Evolutionary conservation across 2,797 vertebrate species (phyloP).

Genomic region (Rhodeus uyekii): DNA sequence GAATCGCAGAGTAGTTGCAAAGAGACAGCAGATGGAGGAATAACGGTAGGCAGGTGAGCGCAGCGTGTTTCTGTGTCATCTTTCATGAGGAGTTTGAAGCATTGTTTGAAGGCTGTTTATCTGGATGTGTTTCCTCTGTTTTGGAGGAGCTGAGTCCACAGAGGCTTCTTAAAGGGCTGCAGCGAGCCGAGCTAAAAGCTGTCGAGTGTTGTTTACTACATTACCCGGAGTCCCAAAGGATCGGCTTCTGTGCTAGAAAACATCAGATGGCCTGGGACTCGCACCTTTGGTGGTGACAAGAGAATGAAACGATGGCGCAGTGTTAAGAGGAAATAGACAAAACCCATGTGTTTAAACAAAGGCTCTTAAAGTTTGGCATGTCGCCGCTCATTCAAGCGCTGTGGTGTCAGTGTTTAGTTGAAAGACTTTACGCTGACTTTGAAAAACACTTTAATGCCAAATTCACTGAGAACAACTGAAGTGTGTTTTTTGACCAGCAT

Average conservation of each 20-base stretch:
- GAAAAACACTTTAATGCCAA: constrained; percentile 15
- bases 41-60: constrained; percentile 13
- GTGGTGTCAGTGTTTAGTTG: not conserved
- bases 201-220: constrained; percentile 73
- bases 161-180: constrained; percentile 61
- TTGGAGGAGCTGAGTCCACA: constrained; percentile 58
- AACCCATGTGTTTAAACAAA: constrained; percentile 34
- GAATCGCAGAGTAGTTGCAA: not conserved
- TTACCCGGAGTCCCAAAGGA: constrained; percentile 65
- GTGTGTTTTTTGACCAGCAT: not conserved
- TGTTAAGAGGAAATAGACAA: constrained; percentile 27
- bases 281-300: constrained; percentile 44
- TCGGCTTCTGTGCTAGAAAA: constrained; percentile 66
- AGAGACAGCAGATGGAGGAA: constrained; percentile 14
- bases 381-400: not conserved
- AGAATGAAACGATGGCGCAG: constrained; percentile 10
- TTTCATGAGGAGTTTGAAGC: constrained; percentile 56
- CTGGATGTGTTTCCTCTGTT: constrained; percentile 62
- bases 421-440: not conserved
- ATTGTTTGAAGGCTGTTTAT: constrained; percentile 63
- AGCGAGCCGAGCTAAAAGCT: constrained; percentile 60
- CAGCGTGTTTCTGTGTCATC: constrained; percentile 45
- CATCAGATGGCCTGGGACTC: constrained; percentile 64
- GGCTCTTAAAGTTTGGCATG: constrained; percentile 15
- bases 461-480: not conserved